These are phyloP conservation scores for Diarsia brunnea DNA, from an alignment of 2,888 invertebrate species.

Conservation along the genomic window DNA sequence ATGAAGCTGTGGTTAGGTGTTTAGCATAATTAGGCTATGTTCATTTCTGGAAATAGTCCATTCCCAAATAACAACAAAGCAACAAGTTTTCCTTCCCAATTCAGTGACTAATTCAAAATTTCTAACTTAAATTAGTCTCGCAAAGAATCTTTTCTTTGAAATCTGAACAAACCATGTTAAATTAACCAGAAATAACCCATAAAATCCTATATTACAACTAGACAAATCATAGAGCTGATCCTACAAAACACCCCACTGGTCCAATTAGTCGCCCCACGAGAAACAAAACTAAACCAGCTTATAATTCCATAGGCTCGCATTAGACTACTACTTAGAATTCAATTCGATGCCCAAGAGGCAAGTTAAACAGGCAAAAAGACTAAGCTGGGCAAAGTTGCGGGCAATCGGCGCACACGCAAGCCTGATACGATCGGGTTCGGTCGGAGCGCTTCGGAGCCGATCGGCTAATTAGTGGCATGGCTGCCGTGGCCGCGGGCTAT, in stretches of 20 bases:
- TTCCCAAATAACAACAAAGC: not conserved
- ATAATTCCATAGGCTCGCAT: conserved; percentile 49
- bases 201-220: not conserved
- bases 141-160: not conserved
- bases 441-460: conserved; percentile 55
- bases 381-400: conserved; percentile 39
- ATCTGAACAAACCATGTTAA: not conserved
- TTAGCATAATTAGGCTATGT: not conserved
- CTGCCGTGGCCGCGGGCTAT: conserved; percentile 41
- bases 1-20: not conserved
- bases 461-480: conserved; percentile 69
- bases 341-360: conserved; percentile 53
- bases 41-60: not conserved
- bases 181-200: not conserved
- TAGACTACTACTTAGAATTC: conserved; percentile 57
- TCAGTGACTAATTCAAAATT: not conserved
- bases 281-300: conserved; percentile 47
- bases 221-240: conserved; percentile 11
- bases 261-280: conserved; percentile 8
- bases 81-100: not conserved
- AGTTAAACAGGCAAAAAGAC: conserved; percentile 56
- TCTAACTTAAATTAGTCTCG: not conserved
- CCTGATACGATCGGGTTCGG: conserved; percentile 68
- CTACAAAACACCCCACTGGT: conserved; percentile 11
- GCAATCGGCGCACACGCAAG: conserved; percentile 68